Base-by-base conservation (phyloP, 2,888 invertebrate genomes). In the Panzeria rudis region DNA sequence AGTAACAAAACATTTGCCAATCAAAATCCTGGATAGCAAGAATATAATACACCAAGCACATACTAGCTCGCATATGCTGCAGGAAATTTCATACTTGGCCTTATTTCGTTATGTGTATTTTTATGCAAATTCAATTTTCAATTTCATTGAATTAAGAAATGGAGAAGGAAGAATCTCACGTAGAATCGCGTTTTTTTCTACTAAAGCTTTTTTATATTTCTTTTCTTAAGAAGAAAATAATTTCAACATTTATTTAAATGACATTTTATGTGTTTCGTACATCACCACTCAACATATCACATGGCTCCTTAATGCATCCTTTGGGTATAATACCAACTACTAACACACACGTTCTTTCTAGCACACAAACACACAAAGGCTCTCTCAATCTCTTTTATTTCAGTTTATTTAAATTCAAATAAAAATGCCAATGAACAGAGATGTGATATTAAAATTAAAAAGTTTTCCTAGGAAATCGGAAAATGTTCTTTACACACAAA, bases 111-210 rank as follows among this genome's bases (percentile, higher is more conserved):
- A 23, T 78, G 69, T 82, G 73, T 52, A 50, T 75, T 25, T 78
- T 75, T 78, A 85, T 85, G 82, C 82, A 85, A 85, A 85, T 82
- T 82, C 82, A 82, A 82, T 85, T 78, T 82, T 85, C 85, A 79
- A 79, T 85, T 82, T 78, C 73, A 73, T 78, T 82, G 64, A 71
- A 66, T 41, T 54, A 47, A 25, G 38, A 59, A 75, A 59, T 38
- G 23, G 11, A 25, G 6, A 29, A 17, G 17, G 44, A 17, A 47
- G 59, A 82, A 82, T 85, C 81, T 85, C 85, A 85, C 85, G 85
- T 85, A 82, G 69, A 52, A 85, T 78, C 78, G 71, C 78, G 62
- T 75, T 82, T 82, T 82, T 78, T n/a, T n/a, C n/a, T n/a, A n/a
- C n/a, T n/a, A n/a, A n/a, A n/a, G 52, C 54, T 81, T 17, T 54